Evolutionary conservation across 2,888 invertebrate species (phyloP), one percentile per base, ranked within the genome.

Genomic region (Megamerina dolium): DNA sequence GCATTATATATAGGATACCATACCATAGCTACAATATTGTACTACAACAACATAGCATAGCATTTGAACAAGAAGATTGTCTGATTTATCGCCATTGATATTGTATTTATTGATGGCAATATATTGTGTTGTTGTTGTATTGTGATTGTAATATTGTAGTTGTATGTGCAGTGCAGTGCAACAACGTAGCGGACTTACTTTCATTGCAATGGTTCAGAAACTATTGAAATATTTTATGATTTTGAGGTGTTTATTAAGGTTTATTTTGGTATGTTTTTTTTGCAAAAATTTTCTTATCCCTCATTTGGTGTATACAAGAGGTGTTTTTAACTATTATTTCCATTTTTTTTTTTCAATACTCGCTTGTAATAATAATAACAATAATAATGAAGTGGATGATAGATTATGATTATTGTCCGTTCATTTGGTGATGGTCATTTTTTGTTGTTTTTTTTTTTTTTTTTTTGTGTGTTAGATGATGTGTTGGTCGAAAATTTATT

Each of bases 221-320:
- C 34, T 23, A 17, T n/a, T 14, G 34, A 45, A 45, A 21, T 31
- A 35, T 26, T 42, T 46, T 45, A 27, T 17, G 26, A 29, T 43
- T 41, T 50, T 60, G 56, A 62, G 61, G 60, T 62, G 60, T 62
- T 63, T 62, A 62, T 63, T 60, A 62, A 59, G 56, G 55, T 56
- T 58, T 57, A 59, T n/a, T n/a, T n/a, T n/a, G n/a, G n/a, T n/a
- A n/a, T n/a, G n/a, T n/a, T n/a, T n/a, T n/a, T n/a, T n/a, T n/a
- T n/a, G n/a, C n/a, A n/a, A n/a, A n/a, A n/a, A n/a, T n/a, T n/a
- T n/a, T n/a, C n/a, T n/a, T n/a, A 60, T 57, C 56, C 55, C 52
- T 54, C 57, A 55, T 59, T 57, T 58, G 54, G 59, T 59, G 52
- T 45, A 45, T 48, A 8, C 13, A 18, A 34, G 33, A n/a, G 34